A percentile compares a stretch with the other conserved stretches of the same genome.
Evolutionary conservation across 2,113 vertebrate species (phyloP).

Genomic region (Addax nasomaculatus): DNA sequence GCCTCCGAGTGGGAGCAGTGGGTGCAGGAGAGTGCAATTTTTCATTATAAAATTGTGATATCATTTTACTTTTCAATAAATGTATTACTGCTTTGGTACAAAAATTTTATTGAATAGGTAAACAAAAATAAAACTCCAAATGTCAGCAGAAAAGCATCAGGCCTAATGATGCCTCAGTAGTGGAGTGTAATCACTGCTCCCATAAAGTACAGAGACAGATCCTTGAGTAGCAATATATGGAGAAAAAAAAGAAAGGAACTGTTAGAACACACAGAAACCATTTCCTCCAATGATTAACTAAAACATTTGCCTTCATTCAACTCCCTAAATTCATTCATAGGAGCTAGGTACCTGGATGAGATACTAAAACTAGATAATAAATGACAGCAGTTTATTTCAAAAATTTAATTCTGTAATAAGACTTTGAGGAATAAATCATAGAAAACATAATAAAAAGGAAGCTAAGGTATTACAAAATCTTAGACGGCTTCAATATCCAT

Average conservation of each 20-base stretch:
- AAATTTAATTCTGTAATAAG: not conserved
- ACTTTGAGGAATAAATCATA: not conserved
- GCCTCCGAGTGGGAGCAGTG: not conserved
- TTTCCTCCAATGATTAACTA: not conserved
- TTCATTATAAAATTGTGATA: not conserved
- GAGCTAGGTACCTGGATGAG: not conserved
- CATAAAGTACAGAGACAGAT: not conserved
- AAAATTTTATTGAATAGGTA: not conserved
- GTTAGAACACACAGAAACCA: not conserved
- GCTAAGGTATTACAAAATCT: not conserved
- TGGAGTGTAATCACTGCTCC: not conserved
- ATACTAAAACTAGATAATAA: not conserved
- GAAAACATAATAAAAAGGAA: slow-evolving; percentile 40
- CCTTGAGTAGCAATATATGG: not conserved
- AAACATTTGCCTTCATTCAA: not conserved
- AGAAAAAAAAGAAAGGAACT: not conserved
- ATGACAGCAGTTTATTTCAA: fast-evolving
- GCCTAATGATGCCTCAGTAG: not conserved
- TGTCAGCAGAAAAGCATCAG: not conserved
- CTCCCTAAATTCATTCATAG: not conserved
- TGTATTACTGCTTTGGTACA: not conserved
- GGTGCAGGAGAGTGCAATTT: not conserved
- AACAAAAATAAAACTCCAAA: not conserved
- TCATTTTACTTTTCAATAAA: slow-evolving; percentile 7
- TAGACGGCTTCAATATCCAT: not conserved